Percentiles rank a stretch among this genome's conserved stretches.
Evolutionary conservation across 2,797 vertebrate species (phyloP).

Genomic region (Peromyscus aztecus): DNA sequence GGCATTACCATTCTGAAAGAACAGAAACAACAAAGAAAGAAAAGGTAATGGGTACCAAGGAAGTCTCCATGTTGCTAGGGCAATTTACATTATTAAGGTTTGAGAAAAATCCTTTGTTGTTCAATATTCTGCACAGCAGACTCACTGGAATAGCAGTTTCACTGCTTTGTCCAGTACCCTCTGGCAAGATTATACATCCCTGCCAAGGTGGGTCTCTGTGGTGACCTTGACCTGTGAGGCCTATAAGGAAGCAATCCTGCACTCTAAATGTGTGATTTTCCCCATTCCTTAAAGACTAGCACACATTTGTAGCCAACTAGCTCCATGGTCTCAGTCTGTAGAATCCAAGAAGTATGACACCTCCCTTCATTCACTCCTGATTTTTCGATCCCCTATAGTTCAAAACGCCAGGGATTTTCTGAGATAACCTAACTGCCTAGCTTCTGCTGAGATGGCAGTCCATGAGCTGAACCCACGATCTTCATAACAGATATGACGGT

Average conservation of each 20-base stretch:
- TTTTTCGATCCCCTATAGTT: background rate
- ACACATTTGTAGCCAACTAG: background rate
- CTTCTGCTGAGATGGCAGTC: background rate
- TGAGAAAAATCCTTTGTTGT: background rate
- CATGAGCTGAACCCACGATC: background rate
- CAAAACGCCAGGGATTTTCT: background rate
- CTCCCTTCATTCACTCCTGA: background rate
- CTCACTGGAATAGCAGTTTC: background rate
- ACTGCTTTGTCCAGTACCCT: background rate
- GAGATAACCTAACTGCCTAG: background rate
- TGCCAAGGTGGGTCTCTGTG: background rate
- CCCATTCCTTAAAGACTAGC: background rate
- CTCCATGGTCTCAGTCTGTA: background rate
- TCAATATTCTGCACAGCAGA: background rate
- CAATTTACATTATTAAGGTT: background rate
- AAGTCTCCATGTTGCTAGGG: background rate
- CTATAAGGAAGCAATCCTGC: background rate
- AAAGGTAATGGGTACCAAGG: background rate
- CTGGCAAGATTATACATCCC: background rate
- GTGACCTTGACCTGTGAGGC: background rate
- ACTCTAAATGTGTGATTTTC: background rate
- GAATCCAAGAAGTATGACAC: background rate
- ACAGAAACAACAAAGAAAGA: background rate
- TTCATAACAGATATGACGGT: background rate
- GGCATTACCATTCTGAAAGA: background rate